These are phyloP conservation scores for Formica exsecta DNA, from an alignment of 1,140 invertebrate genomes.

Conservation along the genomic window DNA sequence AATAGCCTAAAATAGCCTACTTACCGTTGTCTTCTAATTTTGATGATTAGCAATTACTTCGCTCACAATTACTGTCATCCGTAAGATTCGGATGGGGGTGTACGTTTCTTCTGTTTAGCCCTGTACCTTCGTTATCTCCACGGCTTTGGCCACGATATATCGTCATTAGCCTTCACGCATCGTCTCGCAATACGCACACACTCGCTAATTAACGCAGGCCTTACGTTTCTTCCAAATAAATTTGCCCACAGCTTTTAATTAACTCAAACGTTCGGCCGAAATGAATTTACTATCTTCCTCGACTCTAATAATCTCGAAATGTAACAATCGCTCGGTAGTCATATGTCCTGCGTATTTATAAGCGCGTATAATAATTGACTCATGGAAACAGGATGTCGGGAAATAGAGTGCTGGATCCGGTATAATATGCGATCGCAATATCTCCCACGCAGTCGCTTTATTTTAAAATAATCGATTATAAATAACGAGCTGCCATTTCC, in stretches of 20 bases:
- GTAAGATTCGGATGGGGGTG: neutral
- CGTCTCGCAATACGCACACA: conserved; percentile 44
- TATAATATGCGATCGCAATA: conserved; percentile 10
- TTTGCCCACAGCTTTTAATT: conserved; percentile 46
- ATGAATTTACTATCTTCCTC: conserved; percentile 26
- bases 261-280: conserved; percentile 33
- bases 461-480: conserved; percentile 37
- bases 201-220: conserved; percentile 58
- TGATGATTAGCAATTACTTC: conserved; percentile 52
- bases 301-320: conserved; percentile 28
- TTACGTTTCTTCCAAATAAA: conserved; percentile 60
- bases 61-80: conserved; percentile 5
- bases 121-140: conserved; percentile 44
- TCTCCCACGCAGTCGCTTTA: conserved; percentile 9
- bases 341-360: neutral
- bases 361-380: conserved; percentile 21
- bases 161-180: conserved; percentile 60
- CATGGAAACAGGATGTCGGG: conserved; percentile 37
- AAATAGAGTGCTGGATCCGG: conserved; percentile 26
- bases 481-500: conserved; percentile 47
- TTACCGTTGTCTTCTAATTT: conserved; percentile 19
- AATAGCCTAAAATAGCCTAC: neutral
- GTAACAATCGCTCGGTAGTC: conserved; percentile 5
- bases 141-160: conserved; percentile 46
- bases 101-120: conserved; percentile 6